Evolutionary conservation across 2,888 invertebrate genomes (phyloP), one percentile per base, ranked within the genome.

Genomic region (Hydropsyche betteni): DNA sequence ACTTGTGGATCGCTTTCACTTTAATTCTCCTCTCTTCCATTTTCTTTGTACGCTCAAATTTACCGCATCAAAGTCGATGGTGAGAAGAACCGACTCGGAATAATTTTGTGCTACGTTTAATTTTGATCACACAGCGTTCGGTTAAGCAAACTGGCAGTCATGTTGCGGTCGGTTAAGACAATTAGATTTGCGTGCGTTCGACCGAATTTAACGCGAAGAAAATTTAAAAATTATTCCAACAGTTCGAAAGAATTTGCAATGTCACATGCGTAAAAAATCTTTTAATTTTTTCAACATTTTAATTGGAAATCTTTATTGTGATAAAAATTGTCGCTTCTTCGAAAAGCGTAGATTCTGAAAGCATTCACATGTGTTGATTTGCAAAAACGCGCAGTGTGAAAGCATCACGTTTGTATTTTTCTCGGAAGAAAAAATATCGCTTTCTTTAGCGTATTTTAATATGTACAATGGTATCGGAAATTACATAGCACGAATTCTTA

Each of bases 131-230:
- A 64, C 8, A 36, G 64, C 34, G 33, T 64, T 64, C 64, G 64
- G 36, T 64, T 64, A 36, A 64, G 34, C n/a, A 64, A 64, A 64
- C 36, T 36, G 64, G 36, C 36, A 36, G 64, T 64, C 64, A 64
- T 64, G 64, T 64, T 64, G 34, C 64, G 64, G 64, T 64, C 64
- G 64, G 64, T 64, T 36, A 36, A 64, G 64, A 64, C 64, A 64
- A 64, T 64, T 64, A 64, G 64, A 64, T 64, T 64, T 36, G 64
- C 10, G 36, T 34, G 6, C 64, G 64, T 64, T 64, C 64, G 64
- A 33, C 64, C 64, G 64, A 36, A 34, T 10, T 12, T 64, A 36
- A 64, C n/a, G 10, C 36, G 64, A 64, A 34, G 64, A 64, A 64
- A 64, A 64, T 64, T 64, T 36, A 36, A 24, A 64, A 64, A 64